These are phyloP conservation scores for Drosophila kikkawai DNA, from an alignment of 1,140 invertebrate species.

Conservation along the genomic window DNA sequence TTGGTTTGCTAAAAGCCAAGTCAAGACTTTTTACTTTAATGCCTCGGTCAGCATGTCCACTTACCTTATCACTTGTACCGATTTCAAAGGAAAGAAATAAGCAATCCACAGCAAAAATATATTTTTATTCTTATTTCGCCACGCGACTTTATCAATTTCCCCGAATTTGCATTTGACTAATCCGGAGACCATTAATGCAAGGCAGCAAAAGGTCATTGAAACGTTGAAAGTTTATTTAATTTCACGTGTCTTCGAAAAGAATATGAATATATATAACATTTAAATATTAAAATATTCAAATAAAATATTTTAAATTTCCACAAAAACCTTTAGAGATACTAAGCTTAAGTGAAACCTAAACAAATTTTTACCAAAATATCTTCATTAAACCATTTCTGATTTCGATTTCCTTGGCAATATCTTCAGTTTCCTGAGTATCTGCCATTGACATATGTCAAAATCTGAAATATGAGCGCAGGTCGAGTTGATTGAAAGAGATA, in stretches of 20 bases:
- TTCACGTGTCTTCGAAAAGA: not conserved
- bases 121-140: slow-evolving; percentile 36
- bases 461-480: slow-evolving; percentile 64
- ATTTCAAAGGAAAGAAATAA: slow-evolving; percentile 45
- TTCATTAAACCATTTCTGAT: slow-evolving; percentile 7
- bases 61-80: slow-evolving; percentile 46
- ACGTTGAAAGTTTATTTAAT: slow-evolving; percentile 23
- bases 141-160: slow-evolving; percentile 59
- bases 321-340: not conserved
- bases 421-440: slow-evolving; percentile 55
- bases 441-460: slow-evolving; percentile 65
- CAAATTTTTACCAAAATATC: not conserved
- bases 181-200: slow-evolving; percentile 31
- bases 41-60: slow-evolving; percentile 53
- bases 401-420: slow-evolving; percentile 42
- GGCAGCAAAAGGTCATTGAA: slow-evolving; percentile 41
- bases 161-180: slow-evolving; percentile 33
- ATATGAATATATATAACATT: not conserved
- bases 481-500: slow-evolving; percentile 47
- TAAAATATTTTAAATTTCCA: too few species aligned
- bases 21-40: slow-evolving; percentile 40
- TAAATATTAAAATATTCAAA: too few species aligned
- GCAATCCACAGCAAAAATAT: slow-evolving; percentile 27
- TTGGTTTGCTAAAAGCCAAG: slow-evolving; percentile 26
- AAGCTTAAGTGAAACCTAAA: not conserved